Conservation (phyloP, 2,888 invertebrate genomes). For the Eumerus sabulonum region DNA sequence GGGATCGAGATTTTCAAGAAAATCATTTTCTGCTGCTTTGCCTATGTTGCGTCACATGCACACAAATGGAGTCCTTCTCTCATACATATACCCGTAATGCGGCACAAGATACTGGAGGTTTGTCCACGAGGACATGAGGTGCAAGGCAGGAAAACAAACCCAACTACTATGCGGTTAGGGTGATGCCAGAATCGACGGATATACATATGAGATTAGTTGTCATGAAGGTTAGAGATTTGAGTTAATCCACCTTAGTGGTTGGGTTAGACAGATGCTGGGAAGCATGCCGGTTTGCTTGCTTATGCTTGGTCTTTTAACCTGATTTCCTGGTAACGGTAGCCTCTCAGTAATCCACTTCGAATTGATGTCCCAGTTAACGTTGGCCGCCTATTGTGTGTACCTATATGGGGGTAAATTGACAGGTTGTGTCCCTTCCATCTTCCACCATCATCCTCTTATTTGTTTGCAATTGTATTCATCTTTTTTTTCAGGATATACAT, state of each 20-base stretch:
- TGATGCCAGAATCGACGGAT: slow-evolving; percentile 17
- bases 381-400: slow-evolving; percentile 16
- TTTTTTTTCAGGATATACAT: no score
- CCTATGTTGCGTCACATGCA: slow-evolving; percentile 21
- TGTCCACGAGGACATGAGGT: not conserved
- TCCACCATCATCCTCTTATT: slow-evolving; percentile 14
- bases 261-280: not conserved
- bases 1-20: slow-evolving; percentile 44
- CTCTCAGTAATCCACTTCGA: slow-evolving; percentile 44
- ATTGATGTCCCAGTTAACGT: slow-evolving; percentile 44
- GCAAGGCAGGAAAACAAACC: not conserved
- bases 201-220: slow-evolving; percentile 44
- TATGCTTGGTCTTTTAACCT: slow-evolving; percentile 22
- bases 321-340: slow-evolving; percentile 34
- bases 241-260: slow-evolving; percentile 32
- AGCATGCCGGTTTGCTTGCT: not conserved
- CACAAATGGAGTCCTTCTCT: slow-evolving; percentile 14
- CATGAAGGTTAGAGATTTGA: slow-evolving; percentile 46
- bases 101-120: slow-evolving; percentile 8
- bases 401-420: slow-evolving; percentile 50
- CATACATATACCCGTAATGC: slow-evolving; percentile 25
- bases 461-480: slow-evolving; percentile 1
- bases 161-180: not conserved
- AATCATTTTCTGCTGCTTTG: slow-evolving; percentile 35
- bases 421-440: slow-evolving; percentile 22